phyloP scores from a whole-genome alignment of 1,140 invertebrate genomes.

The Psilanteris sp. region DNA sequence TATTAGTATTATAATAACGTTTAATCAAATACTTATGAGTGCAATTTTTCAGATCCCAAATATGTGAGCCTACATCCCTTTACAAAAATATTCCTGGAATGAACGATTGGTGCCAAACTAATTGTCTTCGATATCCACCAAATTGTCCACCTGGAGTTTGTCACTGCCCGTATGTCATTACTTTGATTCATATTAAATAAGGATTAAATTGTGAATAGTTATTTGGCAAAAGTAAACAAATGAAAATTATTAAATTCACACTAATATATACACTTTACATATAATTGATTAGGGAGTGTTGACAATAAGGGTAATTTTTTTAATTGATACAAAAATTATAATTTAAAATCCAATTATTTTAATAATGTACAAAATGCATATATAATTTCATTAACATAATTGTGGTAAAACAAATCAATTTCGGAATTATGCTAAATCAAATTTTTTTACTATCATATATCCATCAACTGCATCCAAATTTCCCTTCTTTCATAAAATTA shows the following conservation, averaged over 20 bases:
- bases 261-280: too few relatives aligned
- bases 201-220: too few relatives aligned
- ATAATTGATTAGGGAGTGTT: neutral
- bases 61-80: conserved; percentile 84
- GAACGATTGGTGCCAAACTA: conserved; percentile 89
- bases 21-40: too few relatives aligned
- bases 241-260: too few relatives aligned
- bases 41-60: conserved; percentile 83
- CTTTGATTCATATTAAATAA: too few relatives aligned
- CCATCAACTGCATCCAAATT: conserved; percentile 20
- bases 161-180: conserved; percentile 87
- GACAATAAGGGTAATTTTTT: too few relatives aligned
- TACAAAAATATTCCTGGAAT: conserved; percentile 86
- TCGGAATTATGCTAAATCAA: neutral
- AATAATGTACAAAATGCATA: conserved; percentile 44
- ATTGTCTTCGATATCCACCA: conserved; percentile 91
- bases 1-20: too few relatives aligned
- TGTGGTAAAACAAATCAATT: conserved; percentile 27
- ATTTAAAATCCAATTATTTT: conserved; percentile 15
- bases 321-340: too few relatives aligned
- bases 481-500: neutral
- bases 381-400: conserved; percentile 30
- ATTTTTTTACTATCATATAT: neutral
- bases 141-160: conserved; percentile 89
- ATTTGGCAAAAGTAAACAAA: too few relatives aligned